phyloP scores from a whole-genome alignment of 35 echinoderm and acorn worm genomes.

The Eucidaris tribuloides region DNA sequence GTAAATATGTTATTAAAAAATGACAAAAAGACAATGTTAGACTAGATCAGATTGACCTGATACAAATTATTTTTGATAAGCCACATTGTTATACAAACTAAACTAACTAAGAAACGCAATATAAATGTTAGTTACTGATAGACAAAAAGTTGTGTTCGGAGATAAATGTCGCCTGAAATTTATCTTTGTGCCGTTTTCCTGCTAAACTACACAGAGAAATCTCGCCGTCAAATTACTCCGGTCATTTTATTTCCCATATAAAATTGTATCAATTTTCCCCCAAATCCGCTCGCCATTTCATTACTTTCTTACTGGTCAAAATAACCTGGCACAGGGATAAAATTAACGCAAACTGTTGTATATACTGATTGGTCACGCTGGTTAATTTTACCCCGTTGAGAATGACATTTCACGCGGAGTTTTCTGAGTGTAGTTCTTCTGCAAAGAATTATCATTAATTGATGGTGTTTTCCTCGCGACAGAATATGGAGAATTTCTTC shows the following conservation, averaged over 20 bases:
- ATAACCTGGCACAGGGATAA: too few relatives aligned
- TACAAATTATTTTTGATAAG: too few relatives aligned
- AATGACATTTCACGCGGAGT: too few relatives aligned
- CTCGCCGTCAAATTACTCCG: not conserved
- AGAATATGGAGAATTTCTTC: slow-evolving; percentile 98
- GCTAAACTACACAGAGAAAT: not conserved
- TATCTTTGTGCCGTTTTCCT: not conserved
- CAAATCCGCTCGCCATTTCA: not conserved
- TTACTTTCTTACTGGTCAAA: not conserved
- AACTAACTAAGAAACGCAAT: too few relatives aligned
- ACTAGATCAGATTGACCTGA: too few relatives aligned
- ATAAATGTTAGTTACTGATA: not conserved
- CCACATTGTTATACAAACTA: too few relatives aligned
- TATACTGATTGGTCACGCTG: not conserved
- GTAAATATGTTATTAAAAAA: too few relatives aligned
- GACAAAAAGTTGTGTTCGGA: not conserved
- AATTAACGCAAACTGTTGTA: too few relatives aligned
- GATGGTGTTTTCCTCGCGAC: not conserved
- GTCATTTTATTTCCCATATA: not conserved
- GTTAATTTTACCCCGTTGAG: not conserved
- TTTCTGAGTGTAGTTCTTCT: not conserved
- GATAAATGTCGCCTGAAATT: not conserved
- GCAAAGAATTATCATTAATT: not conserved
- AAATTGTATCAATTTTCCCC: too few relatives aligned
- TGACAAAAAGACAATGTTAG: too few relatives aligned